Evolutionary conservation across 2,888 invertebrate species (phyloP), one percentile per base, ranked within the genome.

Genomic region (Diplazon laetatorius): DNA sequence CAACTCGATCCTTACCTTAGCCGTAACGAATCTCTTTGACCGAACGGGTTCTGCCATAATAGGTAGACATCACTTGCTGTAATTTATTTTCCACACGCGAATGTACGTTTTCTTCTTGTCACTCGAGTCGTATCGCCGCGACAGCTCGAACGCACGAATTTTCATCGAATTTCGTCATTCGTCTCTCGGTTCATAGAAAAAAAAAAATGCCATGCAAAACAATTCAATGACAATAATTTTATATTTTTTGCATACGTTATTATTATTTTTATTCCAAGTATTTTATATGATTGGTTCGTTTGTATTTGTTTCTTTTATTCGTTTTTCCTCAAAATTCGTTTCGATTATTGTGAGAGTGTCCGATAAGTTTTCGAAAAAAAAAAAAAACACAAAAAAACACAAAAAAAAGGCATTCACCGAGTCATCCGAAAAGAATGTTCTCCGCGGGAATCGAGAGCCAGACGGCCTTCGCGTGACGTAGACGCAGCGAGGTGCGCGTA

Each of bases 11-110:
- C 80, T 78, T 84, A 89, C 90, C 89, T 90, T 88, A 85, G 89
- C 89, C 83, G 87, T 86, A 81, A 88, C 83, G 85, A 85, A 87
- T 88, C 87, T 88, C 86, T 87, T 88, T 80, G 87, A 87, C 83
- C 74, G 78, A 82, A 73, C 77, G 65, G 86, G 85, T 85, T 88
- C 89, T 88, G 90, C 90, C 90, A 90, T 90, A 90, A 89, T 89
- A 90, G 85, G 89, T 87, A 88, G 87, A 89, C 89, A 84, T 84
- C 78, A 84, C 84, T 83, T 82, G 82, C 76, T 71, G 75, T 30
- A 75, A 65, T 60, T 55, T 48, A 66, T 78, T 78, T 78, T 75
- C 60, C 62, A 52, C 66, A 18, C 30, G 44, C 70, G 50, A 70
- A 70, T 70, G 35, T 69, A 57, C 50, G 22, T 50, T 59, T n/a